Conservation (phyloP, 2,113 vertebrate genomes). For the Megaceryle torquata region DNA sequence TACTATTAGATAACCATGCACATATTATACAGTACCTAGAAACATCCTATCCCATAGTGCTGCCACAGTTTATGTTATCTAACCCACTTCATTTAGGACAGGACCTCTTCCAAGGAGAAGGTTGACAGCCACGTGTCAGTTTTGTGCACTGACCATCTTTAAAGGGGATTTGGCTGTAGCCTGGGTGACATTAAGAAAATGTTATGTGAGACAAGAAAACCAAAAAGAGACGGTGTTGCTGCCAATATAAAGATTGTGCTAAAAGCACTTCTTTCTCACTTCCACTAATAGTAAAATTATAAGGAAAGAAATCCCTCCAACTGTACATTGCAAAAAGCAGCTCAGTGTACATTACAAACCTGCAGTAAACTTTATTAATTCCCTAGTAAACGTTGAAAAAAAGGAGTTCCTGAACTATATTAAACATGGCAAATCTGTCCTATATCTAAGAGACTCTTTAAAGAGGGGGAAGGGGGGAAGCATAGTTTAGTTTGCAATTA, state of each 20-base stretch:
- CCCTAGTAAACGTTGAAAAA: background rate
- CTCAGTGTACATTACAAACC: background rate
- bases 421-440: background rate
- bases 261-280: background rate
- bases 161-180: background rate
- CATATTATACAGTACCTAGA: background rate
- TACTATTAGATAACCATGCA: background rate
- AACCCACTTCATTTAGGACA: background rate
- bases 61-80: background rate
- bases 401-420: background rate
- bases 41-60: background rate
- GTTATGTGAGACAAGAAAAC: background rate
- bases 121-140: background rate
- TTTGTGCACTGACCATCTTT: background rate
- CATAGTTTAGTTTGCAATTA: background rate
- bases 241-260: background rate
- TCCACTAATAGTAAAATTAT: background rate
- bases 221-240: background rate
- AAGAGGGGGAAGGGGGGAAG: fast-evolving
- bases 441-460: background rate
- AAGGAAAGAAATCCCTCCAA: background rate
- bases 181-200: background rate
- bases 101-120: background rate
- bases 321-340: background rate
- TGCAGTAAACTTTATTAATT: background rate